A percentile compares a stretch with the other conserved stretches of the same genome.
phyloP scores from a whole-genome alignment of 1,140 invertebrate species.

The Dendrolimus punctatus region DNA sequence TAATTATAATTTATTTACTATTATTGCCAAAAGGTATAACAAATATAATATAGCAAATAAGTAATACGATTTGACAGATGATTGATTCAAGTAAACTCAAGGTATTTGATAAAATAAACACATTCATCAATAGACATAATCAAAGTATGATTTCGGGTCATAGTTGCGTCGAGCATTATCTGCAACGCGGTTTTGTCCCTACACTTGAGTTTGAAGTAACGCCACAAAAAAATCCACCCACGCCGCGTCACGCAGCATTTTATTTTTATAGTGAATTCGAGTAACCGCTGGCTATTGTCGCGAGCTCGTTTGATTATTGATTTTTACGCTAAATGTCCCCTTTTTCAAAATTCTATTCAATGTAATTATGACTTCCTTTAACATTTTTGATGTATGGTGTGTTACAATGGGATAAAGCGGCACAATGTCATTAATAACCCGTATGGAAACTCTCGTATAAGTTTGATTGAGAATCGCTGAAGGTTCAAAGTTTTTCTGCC shows the following conservation, averaged over 20 bases:
- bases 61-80: too few species aligned
- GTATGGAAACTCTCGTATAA: slow-evolving; percentile 43
- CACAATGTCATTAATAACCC: slow-evolving; percentile 65
- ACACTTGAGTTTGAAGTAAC: slow-evolving; percentile 44
- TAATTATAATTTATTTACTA: too few species aligned
- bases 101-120: too few species aligned
- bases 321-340: slow-evolving; percentile 68
- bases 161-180: neutral
- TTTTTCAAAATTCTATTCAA: slow-evolving; percentile 55
- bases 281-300: slow-evolving; percentile 59
- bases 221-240: slow-evolving; percentile 61
- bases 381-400: slow-evolving; percentile 44
- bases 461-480: slow-evolving; percentile 6
- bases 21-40: too few species aligned
- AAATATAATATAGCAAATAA: too few species aligned
- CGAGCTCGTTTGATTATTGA: slow-evolving; percentile 60
- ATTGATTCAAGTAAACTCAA: too few species aligned
- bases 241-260: slow-evolving; percentile 49
- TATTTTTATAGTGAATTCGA: slow-evolving; percentile 63
- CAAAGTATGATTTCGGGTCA: neutral
- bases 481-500: neutral
- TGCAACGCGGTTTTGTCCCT: slow-evolving; percentile 36
- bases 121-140: too few species aligned
- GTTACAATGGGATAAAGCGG: slow-evolving; percentile 40
- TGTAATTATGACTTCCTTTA: slow-evolving; percentile 58